Conservation (phyloP, 2,888 invertebrate species). For the Margaritifera margaritifera region DNA sequence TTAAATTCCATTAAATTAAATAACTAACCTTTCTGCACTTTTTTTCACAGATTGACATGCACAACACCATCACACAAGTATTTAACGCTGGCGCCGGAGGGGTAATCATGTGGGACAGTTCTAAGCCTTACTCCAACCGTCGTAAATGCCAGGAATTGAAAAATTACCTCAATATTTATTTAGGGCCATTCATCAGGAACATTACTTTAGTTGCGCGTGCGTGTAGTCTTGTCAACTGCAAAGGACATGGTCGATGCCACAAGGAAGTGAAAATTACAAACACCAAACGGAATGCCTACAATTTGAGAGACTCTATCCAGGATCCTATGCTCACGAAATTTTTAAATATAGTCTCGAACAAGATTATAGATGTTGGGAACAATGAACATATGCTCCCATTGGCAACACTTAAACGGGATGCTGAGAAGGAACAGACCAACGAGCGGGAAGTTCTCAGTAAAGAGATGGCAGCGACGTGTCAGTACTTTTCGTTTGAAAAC, state of each 20-base stretch:
- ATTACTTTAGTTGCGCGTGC: slow-evolving; percentile 16
- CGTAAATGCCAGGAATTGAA: slow-evolving; percentile 41
- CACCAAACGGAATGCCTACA: too few relatives aligned
- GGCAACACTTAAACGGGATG: too few relatives aligned
- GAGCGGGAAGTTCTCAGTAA: too few relatives aligned
- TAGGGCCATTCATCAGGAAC: slow-evolving; percentile 54
- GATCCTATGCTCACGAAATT: too few relatives aligned
- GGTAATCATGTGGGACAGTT: slow-evolving; percentile 57
- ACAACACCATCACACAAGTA: slow-evolving; percentile 46
- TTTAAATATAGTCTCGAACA: too few relatives aligned
- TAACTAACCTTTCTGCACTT: background rate
- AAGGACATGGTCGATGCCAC: slow-evolving; percentile 18
- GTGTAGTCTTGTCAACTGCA: slow-evolving; percentile 13
- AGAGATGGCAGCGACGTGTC: too few relatives aligned
- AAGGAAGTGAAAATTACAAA: too few relatives aligned
- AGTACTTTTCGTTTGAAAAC: slow-evolving; percentile 10
- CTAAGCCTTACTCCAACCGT: slow-evolving; percentile 25
- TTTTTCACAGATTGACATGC: slow-evolving; percentile 48
- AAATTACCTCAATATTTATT: slow-evolving; percentile 38
- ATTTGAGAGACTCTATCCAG: too few relatives aligned
- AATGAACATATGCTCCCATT: too few relatives aligned
- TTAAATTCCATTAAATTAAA: too few relatives aligned
- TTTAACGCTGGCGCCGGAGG: slow-evolving; percentile 55
- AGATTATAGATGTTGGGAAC: too few relatives aligned
- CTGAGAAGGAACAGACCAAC: too few relatives aligned